Evolutionary conservation across 2,888 invertebrate species (phyloP), one percentile per base, ranked within the genome.

Genomic region (Epirrita christyi): DNA sequence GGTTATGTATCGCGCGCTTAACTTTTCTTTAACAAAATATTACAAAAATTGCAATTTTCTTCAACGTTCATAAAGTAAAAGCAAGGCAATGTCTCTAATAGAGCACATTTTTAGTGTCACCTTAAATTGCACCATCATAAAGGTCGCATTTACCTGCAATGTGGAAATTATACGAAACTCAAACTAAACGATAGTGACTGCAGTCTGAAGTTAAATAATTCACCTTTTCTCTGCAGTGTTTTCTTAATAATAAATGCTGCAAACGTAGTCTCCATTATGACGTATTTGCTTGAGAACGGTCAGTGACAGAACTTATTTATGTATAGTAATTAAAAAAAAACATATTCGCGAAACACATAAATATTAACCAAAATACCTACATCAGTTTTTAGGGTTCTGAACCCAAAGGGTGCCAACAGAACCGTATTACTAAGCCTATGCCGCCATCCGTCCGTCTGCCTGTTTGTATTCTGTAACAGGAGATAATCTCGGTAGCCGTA

Each of bases 151-250:
- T 48, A 56, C 64, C 42, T 53, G 57, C 52, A 47, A 64, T 61
- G 61, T 50, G 52, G 53, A 64, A 59, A 64, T 64, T 64, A 64
- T 62, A 60, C 61, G 57, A 64, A 66, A 71, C 70, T 70, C 69
- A 51, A 70, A 74, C 70, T 71, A 74, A 75, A 78, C 78, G 74
- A 76, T 67, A 68, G 72, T 68, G 72, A 64, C 64, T 67, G 67
- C 62, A 63, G 70, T 73, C 66, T 51, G 49, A 66, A 59, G 57
- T 70, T 78, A 75, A 80, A 80, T 80, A 68, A 80, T 80, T 78
- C 72, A 80, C 72, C 60, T 69, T 59, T 64, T 66, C 66, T 60
- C 64, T 68, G 63, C 74, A 61, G 72, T 75, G 70, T 62, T 73
- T 76, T 71, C 75, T 72, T 76, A 68, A 73, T 76, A 78, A 73